Percentiles rank a stretch among this genome's conserved stretches.
These are phyloP conservation scores for Salvelinus alpinus DNA, from an alignment of 2,113 vertebrate genomes.

Conservation along the genomic window DNA sequence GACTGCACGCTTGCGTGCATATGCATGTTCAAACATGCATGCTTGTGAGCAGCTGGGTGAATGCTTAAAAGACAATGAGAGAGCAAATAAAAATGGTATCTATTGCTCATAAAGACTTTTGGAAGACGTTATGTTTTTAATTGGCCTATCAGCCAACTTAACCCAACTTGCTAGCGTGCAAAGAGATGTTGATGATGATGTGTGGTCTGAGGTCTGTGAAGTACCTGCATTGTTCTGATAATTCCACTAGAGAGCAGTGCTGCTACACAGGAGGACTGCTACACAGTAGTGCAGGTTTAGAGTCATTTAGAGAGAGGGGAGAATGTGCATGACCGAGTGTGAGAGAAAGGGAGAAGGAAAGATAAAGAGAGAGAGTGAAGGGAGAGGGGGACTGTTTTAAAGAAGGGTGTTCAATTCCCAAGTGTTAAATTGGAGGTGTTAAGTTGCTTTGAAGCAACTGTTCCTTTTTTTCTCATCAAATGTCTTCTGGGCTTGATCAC, in stretches of 20 bases:
- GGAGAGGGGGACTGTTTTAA: neutral
- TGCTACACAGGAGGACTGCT: neutral
- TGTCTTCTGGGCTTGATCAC: neutral
- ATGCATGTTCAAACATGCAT: neutral
- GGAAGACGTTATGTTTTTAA: neutral
- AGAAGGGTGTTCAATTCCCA: neutral
- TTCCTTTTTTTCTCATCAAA: neutral
- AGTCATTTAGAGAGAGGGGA: too few relatives aligned
- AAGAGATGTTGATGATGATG: neutral
- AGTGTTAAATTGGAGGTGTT: neutral
- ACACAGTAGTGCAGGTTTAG: too few relatives aligned
- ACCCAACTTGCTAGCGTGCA: neutral
- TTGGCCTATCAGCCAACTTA: neutral
- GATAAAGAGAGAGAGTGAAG: neutral
- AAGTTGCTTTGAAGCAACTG: neutral
- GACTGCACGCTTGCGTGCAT: neutral
- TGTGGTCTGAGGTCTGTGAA: neutral
- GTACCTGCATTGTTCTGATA: neutral
- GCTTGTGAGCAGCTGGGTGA: too few relatives aligned
- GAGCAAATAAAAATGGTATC: neutral
- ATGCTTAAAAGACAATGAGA: neutral
- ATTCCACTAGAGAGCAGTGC: constrained; percentile 27
- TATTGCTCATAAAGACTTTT: neutral
- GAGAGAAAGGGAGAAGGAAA: too few relatives aligned
- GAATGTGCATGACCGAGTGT: too few relatives aligned